Percentiles rank a stretch among this genome's conserved stretches.
phyloP scores from a whole-genome alignment of 53 echinoderm and acorn worm genomes.

The Hippasteria phrygiana region DNA sequence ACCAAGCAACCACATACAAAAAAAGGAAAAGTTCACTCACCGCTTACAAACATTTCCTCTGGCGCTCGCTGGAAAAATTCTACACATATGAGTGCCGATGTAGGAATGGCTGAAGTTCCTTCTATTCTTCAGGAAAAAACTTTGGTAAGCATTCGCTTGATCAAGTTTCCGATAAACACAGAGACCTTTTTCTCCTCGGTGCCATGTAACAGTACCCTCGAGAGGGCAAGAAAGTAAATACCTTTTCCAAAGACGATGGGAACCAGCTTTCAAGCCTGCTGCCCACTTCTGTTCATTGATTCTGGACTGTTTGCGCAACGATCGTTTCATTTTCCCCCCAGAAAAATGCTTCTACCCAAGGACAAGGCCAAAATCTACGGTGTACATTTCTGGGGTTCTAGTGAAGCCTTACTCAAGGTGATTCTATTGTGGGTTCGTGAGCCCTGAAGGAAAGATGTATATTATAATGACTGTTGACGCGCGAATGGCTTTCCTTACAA shows the following conservation, averaged over 20 bases:
- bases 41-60: slow-evolving; percentile 24
- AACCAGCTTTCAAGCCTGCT: neutral
- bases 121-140: neutral
- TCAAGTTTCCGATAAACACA: slow-evolving; percentile 39
- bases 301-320: neutral
- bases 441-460: no score
- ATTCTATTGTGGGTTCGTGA: no score
- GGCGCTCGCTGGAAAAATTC: neutral
- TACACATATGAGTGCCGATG: neutral
- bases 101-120: neutral
- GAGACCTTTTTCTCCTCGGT: slow-evolving; percentile 13
- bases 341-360: neutral
- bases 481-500: no score
- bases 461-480: no score
- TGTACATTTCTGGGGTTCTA: neutral
- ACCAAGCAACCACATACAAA: neutral
- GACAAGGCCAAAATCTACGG: neutral
- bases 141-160: slow-evolving; percentile 9
- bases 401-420: no score
- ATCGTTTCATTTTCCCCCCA: neutral
- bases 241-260: neutral
- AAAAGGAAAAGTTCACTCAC: slow-evolving; percentile 48
- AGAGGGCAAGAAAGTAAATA: slow-evolving; percentile 25
- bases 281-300: neutral
- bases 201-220: slow-evolving; percentile 31